Evolutionary conservation across 2,113 vertebrate genomes (phyloP), one percentile per base, ranked within the genome.

Genomic region (Galeopterus variegatus): DNA sequence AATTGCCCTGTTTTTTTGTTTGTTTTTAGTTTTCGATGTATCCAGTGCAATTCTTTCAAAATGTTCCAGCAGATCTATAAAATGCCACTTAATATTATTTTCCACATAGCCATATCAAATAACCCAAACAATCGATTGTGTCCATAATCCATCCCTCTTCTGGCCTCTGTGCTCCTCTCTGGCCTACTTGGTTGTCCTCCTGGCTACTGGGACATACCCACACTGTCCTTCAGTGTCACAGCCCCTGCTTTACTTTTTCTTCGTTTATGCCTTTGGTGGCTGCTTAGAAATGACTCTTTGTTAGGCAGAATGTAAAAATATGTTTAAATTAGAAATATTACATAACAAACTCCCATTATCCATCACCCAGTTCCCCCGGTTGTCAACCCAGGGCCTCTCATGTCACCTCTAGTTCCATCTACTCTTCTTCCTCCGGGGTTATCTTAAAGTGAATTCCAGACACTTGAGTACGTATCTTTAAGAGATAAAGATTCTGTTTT

Each of bases 31-130:
- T 95, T 93, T 90, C 52, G 90, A 41, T 80, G 54, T 64, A 76
- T 90, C n/a, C 45, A 62, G 28, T 19, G 36, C 9, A 92, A 45
- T 45, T n/a, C 41, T 69, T 31, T 17, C 26, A 83, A 91, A 80
- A 77, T 82, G 45, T 36, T 82, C 45, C 67, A 76, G 67, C 17
- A 95, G 62, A 41, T 90, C 28, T 82, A 14, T 26, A 93, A 76
- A 93, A 72, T 86, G 18, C 9, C 31, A 18, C 41, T 81, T 52
- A 58, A 67, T 41, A 50, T 69, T 67, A 80, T 73, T 90, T 91
- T 82, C 41, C 88, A 96, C 28, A 69, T 91, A 76, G 76, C 82
- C 21, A 82, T 50, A 41, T 94, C 15, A 94, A 62, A 91, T 91
- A 54, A 76, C 82, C 60, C 75, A 82, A 91, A 81, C 82, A 58